Conservation (phyloP, 2,888 invertebrate species). For the Brassicogethes aeneus region DNA sequence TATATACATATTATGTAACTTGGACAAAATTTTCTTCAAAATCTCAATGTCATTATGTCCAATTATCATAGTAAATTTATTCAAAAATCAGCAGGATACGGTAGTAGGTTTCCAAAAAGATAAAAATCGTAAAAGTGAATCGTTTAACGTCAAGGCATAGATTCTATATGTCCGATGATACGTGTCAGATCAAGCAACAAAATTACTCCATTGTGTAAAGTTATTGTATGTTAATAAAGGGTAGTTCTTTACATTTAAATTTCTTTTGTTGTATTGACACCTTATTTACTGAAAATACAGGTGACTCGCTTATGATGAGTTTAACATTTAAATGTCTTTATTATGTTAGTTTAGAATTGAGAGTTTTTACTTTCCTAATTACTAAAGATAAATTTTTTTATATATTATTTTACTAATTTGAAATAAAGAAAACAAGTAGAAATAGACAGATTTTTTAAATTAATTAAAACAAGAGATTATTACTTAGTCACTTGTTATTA, state of each 20-base stretch:
- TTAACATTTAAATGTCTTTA: neutral
- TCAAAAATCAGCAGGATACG: too few relatives aligned
- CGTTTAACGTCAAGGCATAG: neutral
- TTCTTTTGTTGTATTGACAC: neutral
- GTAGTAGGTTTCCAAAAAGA: neutral
- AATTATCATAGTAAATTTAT: too few relatives aligned
- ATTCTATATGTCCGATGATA: neutral
- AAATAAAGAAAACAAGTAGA: too few relatives aligned
- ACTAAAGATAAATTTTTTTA: too few relatives aligned
- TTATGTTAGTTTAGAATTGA: neutral
- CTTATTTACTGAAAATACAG: neutral
- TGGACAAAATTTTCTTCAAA: too few relatives aligned
- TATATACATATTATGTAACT: too few relatives aligned
- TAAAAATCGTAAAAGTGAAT: neutral
- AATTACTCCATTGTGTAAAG: neutral
- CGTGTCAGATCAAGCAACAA: neutral
- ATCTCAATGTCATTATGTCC: too few relatives aligned
- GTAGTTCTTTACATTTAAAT: neutral
- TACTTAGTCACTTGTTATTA: too few relatives aligned
- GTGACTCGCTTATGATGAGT: neutral
- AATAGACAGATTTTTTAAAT: too few relatives aligned
- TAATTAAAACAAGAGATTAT: too few relatives aligned
- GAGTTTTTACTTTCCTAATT: neutral
- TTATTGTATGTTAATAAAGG: conserved; percentile 1
- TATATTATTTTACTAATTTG: too few relatives aligned